A percentile compares a stretch with the other conserved stretches of the same genome.
These are phyloP conservation scores for Grapholita molesta DNA, from an alignment of 1,140 invertebrate species.

Conservation along the genomic window DNA sequence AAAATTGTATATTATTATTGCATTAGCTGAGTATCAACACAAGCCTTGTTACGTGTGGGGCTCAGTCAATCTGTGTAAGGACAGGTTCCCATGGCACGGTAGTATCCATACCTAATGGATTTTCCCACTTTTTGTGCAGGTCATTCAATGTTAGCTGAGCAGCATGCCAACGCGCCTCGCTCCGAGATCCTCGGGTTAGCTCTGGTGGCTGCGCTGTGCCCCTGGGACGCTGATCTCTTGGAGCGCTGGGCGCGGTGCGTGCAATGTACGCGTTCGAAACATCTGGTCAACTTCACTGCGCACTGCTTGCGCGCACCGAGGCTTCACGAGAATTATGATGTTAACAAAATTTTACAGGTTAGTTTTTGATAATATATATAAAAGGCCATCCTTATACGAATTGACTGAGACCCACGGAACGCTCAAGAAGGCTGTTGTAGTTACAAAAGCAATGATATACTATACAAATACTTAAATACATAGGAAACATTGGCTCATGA, in stretches of 20 bases:
- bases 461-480: too few species aligned
- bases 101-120: too few species aligned
- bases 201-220: constrained; percentile 43
- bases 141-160: constrained; percentile 66
- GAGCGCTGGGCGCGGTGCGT: constrained; percentile 62
- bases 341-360: constrained; percentile 63
- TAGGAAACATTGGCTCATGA: too few species aligned
- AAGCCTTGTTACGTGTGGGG: too few species aligned
- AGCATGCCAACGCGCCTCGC: constrained; percentile 47
- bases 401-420: too few species aligned
- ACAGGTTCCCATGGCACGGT: too few species aligned
- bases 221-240: constrained; percentile 57
- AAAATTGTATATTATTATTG: too few species aligned
- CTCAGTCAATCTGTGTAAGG: too few species aligned
- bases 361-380: neutral
- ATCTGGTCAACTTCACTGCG: constrained; percentile 52
- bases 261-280: constrained; percentile 36
- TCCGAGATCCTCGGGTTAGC: constrained; percentile 52
- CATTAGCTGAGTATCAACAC: too few species aligned
- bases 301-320: constrained; percentile 58
- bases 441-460: too few species aligned
- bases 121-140: constrained; percentile 32
- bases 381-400: too few species aligned
- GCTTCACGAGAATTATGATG: constrained; percentile 59
- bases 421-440: too few species aligned